Evolutionary conservation across 2,113 vertebrate species (phyloP), one percentile per base, ranked within the genome.

Genomic region (Riparia riparia): DNA sequence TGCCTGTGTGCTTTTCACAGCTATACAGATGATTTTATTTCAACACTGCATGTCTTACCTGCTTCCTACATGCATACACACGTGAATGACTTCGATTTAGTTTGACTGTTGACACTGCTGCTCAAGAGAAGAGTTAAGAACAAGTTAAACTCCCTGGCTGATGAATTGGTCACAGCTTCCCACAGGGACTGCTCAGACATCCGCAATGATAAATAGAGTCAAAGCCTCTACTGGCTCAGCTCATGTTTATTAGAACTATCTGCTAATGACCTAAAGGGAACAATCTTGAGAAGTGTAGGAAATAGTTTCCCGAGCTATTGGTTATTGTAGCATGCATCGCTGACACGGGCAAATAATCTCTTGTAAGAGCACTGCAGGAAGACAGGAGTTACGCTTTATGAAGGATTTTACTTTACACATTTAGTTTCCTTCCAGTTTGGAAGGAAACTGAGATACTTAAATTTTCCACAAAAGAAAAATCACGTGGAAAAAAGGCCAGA

Each of bases 241-340:
- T 95, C 68, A 14, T 96, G 95, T 96, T 96, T 96, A 93, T 96
- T 95, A 96, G 92, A 95, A 83, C 79, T 92, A 96, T 95, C 95
- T 95, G 87, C 93, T 96, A 97, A 97, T 94, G 95, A 96, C 90
- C 94, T 82, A 95, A 77, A 93, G 82, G 92, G 85, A 96, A 92
- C 76, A 85, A 72, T 86, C 77, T 79, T 58, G 85, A 94, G 92
- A 93, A 88, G 82, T 3, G 5, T 94, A 95, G 87, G 82, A 93
- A 87, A 79, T 82, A 66, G 74, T 63, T 96, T 93, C 89, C 64
- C 83, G 91, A 89, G 74, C 90, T 87, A 93, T 93, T 95, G 91
- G 91, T 73, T 93, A 66, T 57, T 91, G 39, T 50, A 94, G 66
- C 56, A 73, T 44, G 66, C 79, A 63, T 58, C 5, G 7, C 78